Evolutionary conservation across 2,113 vertebrate species (phyloP).

Genomic region (Tenebrosternarchus preto): DNA sequence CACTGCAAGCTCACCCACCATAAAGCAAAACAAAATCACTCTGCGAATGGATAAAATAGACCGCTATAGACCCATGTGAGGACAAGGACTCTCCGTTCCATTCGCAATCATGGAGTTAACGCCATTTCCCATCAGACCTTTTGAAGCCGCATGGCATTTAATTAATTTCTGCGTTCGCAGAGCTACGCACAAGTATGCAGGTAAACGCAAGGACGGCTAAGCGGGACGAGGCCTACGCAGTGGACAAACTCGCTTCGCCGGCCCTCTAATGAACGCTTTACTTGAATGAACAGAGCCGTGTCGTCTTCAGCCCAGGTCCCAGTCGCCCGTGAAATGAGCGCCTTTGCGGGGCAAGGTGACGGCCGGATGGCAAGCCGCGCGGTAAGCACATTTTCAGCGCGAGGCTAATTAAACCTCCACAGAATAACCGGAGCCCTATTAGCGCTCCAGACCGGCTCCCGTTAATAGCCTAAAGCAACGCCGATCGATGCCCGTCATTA

Average conservation of each 20-base stretch:
- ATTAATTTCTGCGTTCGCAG: too few species aligned
- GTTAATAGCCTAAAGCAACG: conserved; percentile 68
- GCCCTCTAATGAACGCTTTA: conserved; percentile 66
- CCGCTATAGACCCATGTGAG: too few species aligned
- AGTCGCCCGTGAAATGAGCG: conserved; percentile 72
- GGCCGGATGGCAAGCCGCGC: conserved; percentile 69
- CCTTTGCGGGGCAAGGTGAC: conserved; percentile 57
- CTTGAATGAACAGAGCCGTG: conserved; percentile 65
- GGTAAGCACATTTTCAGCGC: conserved; percentile 77
- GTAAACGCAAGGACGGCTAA: not conserved
- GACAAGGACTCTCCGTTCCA: too few species aligned
- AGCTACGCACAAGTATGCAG: not conserved
- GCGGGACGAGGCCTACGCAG: not conserved
- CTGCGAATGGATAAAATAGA: too few species aligned
- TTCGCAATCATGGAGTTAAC: too few species aligned
- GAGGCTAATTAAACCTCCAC: conserved; percentile 77
- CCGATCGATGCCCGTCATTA: conserved; percentile 78
- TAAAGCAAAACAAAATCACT: too few species aligned
- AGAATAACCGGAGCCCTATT: conserved; percentile 75
- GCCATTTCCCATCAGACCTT: too few species aligned
- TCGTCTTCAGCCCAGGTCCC: conserved; percentile 64
- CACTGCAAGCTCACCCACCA: too few species aligned
- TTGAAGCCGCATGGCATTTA: too few species aligned
- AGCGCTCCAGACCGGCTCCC: conserved; percentile 67
- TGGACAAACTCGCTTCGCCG: conserved; percentile 55